These are phyloP conservation scores for Pampusana beccarii DNA, from an alignment of 2,113 vertebrate genomes.

Conservation along the genomic window DNA sequence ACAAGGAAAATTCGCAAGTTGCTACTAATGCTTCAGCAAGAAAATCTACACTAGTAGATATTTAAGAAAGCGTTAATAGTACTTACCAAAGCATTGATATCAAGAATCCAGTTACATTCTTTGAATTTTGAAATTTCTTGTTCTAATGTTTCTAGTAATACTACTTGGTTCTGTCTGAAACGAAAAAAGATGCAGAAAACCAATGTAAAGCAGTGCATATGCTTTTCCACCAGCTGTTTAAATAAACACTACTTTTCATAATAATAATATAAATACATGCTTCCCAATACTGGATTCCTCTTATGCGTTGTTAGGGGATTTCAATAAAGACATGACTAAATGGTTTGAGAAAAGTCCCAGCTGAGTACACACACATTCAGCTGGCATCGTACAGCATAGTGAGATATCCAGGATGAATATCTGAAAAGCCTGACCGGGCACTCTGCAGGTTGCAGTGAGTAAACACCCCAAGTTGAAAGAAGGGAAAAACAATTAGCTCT, in stretches of 20 bases:
- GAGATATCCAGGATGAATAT: background rate
- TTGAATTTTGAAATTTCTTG: slow-evolving; percentile 95
- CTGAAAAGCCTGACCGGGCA: background rate
- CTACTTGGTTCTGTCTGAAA: slow-evolving; percentile 93
- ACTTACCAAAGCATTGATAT: slow-evolving; percentile 91
- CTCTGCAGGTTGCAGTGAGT: background rate
- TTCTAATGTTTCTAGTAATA: slow-evolving; percentile 92
- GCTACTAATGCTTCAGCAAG: background rate
- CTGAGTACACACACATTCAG: background rate
- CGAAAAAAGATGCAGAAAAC: slow-evolving; percentile 3
- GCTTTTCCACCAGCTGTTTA: background rate
- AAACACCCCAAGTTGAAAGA: background rate
- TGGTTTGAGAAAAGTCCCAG: background rate
- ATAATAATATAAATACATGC: background rate
- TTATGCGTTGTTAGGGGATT: background rate
- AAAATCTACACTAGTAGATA: background rate
- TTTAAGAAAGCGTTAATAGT: background rate
- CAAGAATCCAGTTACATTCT: slow-evolving; percentile 89
- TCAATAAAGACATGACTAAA: background rate
- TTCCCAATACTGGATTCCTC: background rate
- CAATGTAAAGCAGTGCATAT: background rate
- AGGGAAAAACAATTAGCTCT: background rate
- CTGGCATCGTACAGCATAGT: background rate
- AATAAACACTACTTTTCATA: background rate
- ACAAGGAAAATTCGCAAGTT: background rate